Evolutionary conservation across 2,888 invertebrate genomes (phyloP).

Genomic region (Pseudoips prasinana): DNA sequence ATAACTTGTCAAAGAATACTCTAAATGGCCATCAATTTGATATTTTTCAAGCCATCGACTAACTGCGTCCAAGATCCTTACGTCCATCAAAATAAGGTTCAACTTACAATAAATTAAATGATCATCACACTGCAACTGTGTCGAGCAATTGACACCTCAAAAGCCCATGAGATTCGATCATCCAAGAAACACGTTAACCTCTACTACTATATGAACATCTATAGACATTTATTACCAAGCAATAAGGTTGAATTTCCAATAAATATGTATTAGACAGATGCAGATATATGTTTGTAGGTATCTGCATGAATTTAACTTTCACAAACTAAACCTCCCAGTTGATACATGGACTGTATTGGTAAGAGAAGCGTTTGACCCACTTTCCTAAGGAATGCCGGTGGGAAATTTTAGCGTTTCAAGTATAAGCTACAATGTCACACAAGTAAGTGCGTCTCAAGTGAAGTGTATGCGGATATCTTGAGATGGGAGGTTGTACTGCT

Average conservation of each 20-base stretch:
- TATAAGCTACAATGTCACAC: conserved; percentile 9
- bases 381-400: conserved; percentile 40
- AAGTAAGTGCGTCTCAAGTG: no score
- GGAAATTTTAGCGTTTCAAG: conserved; percentile 31
- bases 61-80: conserved; percentile 19
- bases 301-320: conserved; percentile 49
- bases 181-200: conserved; percentile 34
- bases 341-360: conserved; percentile 43
- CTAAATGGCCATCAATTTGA: conserved; percentile 18
- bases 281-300: conserved; percentile 17
- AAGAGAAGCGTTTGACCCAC: conserved; percentile 42
- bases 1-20: conserved; percentile 22
- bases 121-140: conserved; percentile 40
- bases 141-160: conserved; percentile 55
- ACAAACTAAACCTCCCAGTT: conserved; percentile 45
- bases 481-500: neutral
- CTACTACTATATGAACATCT: no score
- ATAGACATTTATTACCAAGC: no score
- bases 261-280: conserved; percentile 6
- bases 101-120: conserved; percentile 22
- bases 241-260: conserved; percentile 17
- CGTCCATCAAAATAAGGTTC: conserved; percentile 13
- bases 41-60: conserved; percentile 22
- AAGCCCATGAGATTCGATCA: conserved; percentile 47
- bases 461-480: no score